Evolutionary conservation across 92 coral and sea anemone species (phyloP).

Genomic region (Bergia puertoricense): DNA sequence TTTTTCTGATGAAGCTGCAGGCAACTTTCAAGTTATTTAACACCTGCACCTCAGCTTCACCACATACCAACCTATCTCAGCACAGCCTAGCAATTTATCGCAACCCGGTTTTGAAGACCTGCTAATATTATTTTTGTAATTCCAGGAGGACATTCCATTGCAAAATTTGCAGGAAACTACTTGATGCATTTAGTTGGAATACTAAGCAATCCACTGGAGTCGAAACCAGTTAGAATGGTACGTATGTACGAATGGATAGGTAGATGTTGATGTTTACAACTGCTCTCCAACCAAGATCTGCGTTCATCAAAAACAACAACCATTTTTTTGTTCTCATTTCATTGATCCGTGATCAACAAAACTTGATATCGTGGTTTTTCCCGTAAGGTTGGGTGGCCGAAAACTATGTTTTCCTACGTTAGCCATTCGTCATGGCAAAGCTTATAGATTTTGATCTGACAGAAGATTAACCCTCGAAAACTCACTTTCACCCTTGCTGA

Average conservation of each 20-base stretch:
- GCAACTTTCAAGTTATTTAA: no score
- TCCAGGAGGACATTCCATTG: slow-evolving; percentile 9
- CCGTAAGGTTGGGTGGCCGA: no score
- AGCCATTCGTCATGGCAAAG: no score
- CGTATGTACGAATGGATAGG: background rate
- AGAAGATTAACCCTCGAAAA: no score
- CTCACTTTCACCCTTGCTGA: no score
- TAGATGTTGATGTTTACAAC: background rate
- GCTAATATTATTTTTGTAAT: background rate
- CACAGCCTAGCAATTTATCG: no score
- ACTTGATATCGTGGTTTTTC: background rate
- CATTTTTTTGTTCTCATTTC: background rate
- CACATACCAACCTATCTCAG: no score
- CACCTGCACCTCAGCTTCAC: no score
- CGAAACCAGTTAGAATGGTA: slow-evolving; percentile 30
- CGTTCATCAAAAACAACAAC: background rate
- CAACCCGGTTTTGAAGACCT: no score
- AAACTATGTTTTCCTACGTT: no score
- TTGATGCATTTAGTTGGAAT: slow-evolving; percentile 36
- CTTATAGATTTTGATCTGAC: no score
- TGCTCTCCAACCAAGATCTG: background rate
- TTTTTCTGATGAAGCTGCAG: no score
- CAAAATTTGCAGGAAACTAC: slow-evolving; percentile 35
- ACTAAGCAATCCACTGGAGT: slow-evolving; percentile 19
- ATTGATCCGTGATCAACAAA: background rate